Base-by-base conservation (phyloP, 2,113 vertebrate species). In the Barbus barbus region DNA sequence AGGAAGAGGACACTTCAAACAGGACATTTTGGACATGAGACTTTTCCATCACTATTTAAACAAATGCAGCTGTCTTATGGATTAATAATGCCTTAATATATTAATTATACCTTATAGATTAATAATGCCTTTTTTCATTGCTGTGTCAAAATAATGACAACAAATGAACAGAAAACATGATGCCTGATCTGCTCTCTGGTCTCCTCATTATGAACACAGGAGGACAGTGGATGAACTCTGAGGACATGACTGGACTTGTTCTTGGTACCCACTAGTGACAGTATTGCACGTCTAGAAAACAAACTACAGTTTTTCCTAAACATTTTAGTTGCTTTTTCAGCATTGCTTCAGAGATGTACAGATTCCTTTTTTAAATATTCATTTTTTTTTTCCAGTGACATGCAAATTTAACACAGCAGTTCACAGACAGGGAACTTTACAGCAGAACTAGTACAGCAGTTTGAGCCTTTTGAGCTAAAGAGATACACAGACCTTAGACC, bases 211-310 rank as follows among this genome's bases (percentile, higher is more conserved):
- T 53, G 48, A 33, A 86, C 78, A 16, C 46, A 26, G 58, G 51
- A 82, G 28, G 81, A 67, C 56, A 69, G 63, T 48, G 75, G 67
- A 71, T 71, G 38, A 46, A 20, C 78, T 83, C 73, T 69, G 41
- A 81, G 46, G 79, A 63, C n/a, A 33, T 63, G 69, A 75, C 67
- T 69, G 73, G 79, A 74, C 81, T 67, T 71, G 77, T 77, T 81
- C 85, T 81, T 28, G 14, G 24, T 36, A 80, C 85, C 83, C 85
- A 80, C 91, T 89, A 94, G 83, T 22, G 28, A 88, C 53, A 86
- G 90, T 94, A 94, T 94, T 94, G 93, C 93, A 94, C 94, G 94
- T 93, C 93, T 91, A 93, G 91, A 91, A 91, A 93, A 93, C 89
- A 83, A 92, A 94, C 84, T 82, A n/a, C n/a, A 92, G 73, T 87